Base-by-base conservation (phyloP, 1,140 invertebrate genomes). In the Drosophila simulans region DNA sequence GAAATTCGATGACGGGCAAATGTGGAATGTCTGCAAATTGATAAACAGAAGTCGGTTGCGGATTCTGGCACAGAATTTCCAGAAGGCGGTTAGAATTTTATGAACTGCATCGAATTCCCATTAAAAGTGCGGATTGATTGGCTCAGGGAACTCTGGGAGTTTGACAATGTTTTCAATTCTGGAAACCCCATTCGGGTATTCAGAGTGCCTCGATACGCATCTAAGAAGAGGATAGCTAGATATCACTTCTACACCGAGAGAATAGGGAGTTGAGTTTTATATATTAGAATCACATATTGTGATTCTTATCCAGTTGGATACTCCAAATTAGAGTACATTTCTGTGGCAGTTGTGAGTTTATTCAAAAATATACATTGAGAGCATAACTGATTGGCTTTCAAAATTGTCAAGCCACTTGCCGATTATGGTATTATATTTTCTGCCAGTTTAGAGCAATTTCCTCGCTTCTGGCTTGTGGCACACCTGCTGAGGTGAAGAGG, bases 81-180 rank as follows among this genome's bases (percentile, higher is more conserved):
- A 53, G 60, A 34, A 42, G 22, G 63, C 22, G 20, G 25, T 20
- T 49, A 57, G 52, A 71, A 71, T 71, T 71, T 70, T 35, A 70
- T 70, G 51, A 40, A 20, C 20, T 27, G 48, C 62, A 46, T 48
- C 39, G 37, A 57, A 56, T 43, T 65, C 35, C 64, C 60, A 68
- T 68, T 53, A 65, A 68, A 68, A 52, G 37, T 52, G 64, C 40
- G 27, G 46, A 65, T 65, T 52, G 68, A 71, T 70, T 57, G 65
- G 42, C 52, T 57, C 25, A 3, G 65, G 51, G 42, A 56, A 34
- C 40, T 46, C 31, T 1, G 27, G 48, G 49, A 70, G 34, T 51
- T 48, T 56, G 64, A 46, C 65, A 66, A 27, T 52, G 65, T 40
- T 70, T 70, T 57, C 35, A 25, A 57, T 70, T 57, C 70, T 34